Evolutionary conservation across 2,113 vertebrate species (phyloP).

Genomic region (Hyperoodon ampullatus): DNA sequence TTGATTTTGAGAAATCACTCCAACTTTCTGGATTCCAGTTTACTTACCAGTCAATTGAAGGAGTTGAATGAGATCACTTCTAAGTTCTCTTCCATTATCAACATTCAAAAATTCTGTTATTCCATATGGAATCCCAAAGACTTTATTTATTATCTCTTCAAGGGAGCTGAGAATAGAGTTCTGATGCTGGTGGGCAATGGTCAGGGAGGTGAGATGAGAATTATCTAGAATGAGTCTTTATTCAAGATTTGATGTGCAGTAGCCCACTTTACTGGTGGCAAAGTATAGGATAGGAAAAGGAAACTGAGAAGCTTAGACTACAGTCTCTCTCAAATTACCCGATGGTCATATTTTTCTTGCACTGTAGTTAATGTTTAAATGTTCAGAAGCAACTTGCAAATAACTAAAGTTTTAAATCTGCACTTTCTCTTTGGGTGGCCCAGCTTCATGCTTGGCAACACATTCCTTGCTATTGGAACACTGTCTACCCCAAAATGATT

Average conservation of each 20-base stretch:
- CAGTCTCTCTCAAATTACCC: background rate
- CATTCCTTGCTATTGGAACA: slow-evolving; percentile 44
- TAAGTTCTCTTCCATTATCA: background rate
- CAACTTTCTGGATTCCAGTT: background rate
- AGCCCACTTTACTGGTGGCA: background rate
- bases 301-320: background rate
- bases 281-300: background rate
- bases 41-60: background rate
- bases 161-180: background rate
- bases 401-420: slow-evolving; percentile 44
- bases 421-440: slow-evolving; percentile 9
- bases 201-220: background rate
- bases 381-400: slow-evolving; percentile 43
- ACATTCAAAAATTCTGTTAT: background rate
- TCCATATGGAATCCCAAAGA: background rate
- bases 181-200: background rate
- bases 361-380: slow-evolving; percentile 14
- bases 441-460: slow-evolving; percentile 20
- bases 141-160: background rate
- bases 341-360: background rate
- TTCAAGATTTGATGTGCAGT: background rate
- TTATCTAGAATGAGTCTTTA: slow-evolving; percentile 1
- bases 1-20: background rate
- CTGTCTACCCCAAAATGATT: background rate
- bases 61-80: background rate